Percentiles rank a stretch among this genome's conserved stretches.
Evolutionary conservation across 1,140 invertebrate genomes (phyloP).

Genomic region (Marisa cornuarietis): DNA sequence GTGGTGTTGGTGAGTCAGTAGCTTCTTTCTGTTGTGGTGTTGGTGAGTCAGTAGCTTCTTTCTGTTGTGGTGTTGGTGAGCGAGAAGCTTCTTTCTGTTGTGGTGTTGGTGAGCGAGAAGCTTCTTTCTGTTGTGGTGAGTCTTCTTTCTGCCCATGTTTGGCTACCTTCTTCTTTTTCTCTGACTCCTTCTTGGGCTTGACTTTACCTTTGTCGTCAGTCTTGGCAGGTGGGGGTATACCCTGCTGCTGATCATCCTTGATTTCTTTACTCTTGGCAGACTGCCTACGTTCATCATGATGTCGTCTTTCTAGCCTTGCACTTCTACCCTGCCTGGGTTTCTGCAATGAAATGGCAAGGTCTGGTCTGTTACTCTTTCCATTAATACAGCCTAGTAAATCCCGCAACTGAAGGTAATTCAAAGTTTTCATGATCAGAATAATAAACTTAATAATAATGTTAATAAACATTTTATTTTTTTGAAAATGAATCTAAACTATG

Average conservation of each 20-base stretch:
- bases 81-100: no score
- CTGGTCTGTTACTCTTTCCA: constrained; percentile 2
- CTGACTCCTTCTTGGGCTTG: not conserved
- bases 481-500: no score
- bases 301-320: not conserved
- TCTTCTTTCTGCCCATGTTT: no score
- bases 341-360: not conserved
- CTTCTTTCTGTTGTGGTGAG: no score
- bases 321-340: constrained; percentile 4
- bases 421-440: not conserved
- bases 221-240: not conserved
- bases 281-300: not conserved
- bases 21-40: no score
- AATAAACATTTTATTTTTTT: no score
- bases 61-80: no score
- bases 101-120: no score
- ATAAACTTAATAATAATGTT: no score
- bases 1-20: no score
- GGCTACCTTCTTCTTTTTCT: not conserved
- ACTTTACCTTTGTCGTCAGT: not conserved
- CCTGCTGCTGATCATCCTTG: not conserved
- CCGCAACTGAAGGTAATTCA: not conserved
- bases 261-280: not conserved
- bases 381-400: constrained; percentile 1
- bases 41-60: no score